These are phyloP conservation scores for Centruroides sculpturatus DNA, from an alignment of 1,140 invertebrate genomes.

Conservation along the genomic window DNA sequence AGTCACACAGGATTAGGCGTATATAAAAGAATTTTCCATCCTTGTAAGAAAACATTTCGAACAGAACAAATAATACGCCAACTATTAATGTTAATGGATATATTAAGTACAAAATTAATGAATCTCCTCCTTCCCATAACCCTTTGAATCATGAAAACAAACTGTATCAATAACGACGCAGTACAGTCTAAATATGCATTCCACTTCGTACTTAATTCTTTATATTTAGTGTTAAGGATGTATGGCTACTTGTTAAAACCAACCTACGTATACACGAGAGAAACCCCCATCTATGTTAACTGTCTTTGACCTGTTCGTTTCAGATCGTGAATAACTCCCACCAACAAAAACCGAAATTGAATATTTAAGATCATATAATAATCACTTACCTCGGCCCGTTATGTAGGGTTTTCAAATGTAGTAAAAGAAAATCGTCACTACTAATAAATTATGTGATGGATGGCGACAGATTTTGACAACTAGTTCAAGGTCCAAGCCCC, in stretches of 20 bases:
- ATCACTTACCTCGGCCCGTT: conserved; percentile 31
- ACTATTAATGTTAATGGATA: too few species aligned
- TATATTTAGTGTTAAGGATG: neutral
- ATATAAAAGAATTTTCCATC: too few species aligned
- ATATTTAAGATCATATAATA: conserved; percentile 8
- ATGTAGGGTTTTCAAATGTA: conserved; percentile 26
- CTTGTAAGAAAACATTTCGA: too few species aligned
- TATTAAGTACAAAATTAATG: too few species aligned
- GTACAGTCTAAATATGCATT: neutral
- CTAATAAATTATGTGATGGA: conserved; percentile 21
- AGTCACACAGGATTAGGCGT: too few species aligned
- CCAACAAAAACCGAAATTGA: neutral
- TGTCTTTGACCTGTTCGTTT: neutral
- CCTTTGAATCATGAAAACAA: too few species aligned
- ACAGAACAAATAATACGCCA: too few species aligned
- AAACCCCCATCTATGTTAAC: neutral
- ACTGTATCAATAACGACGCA: neutral
- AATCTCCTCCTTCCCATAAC: too few species aligned
- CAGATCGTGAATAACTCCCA: neutral
- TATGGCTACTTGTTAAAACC: neutral
- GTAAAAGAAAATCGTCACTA: conserved; percentile 20
- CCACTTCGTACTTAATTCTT: neutral
- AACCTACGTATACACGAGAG: neutral
- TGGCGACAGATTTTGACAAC: conserved; percentile 25
- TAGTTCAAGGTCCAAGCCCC: conserved; percentile 20